Evolutionary conservation across 2,797 vertebrate species (phyloP), one percentile per base, ranked within the genome.

Genomic region (Aeoliscus strigatus): DNA sequence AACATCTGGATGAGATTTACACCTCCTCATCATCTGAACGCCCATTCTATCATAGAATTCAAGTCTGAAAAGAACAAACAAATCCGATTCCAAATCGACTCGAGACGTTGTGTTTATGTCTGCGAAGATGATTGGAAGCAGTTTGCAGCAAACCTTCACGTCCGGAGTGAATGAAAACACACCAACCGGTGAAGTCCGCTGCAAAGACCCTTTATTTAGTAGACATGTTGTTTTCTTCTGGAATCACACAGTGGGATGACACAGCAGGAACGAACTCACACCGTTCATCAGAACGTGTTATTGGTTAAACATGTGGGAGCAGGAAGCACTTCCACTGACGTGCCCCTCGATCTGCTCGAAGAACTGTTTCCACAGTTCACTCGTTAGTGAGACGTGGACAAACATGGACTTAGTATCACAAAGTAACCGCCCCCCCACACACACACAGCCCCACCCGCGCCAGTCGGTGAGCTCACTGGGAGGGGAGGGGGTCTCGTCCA

Each of bases 121-220:
- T 29, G 21, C 6, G 34, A 52, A 34, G 42, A 28, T 5, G 27
- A n/a, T n/a, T n/a, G n/a, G n/a, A n/a, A n/a, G n/a, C n/a, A n/a
- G n/a, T n/a, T n/a, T n/a, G n/a, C n/a, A n/a, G n/a, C n/a, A n/a
- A n/a, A n/a, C n/a, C n/a, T n/a, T n/a, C n/a, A n/a, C n/a, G n/a
- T n/a, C n/a, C n/a, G n/a, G n/a, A n/a, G n/a, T 28, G 1, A 2
- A 30, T 3, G 43, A 33, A 44, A 32, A 27, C 24, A 51, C 8
- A 61, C 23, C 6, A 21, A 33, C 5, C n/a, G 8, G 6, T 9
- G 11, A 25, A 60, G 4, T 6, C 30, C 39, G 36, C 39, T 48
- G 33, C 23, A 63, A 61, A 52, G 41, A 61, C 29, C 39, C 10
- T 82, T 82, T 81, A 82, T 77, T 84, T 40, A 66, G 27, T 74